Evolutionary conservation across 2,113 vertebrate species (phyloP).

Genomic region (Machaerirhynchus nigripectus): DNA sequence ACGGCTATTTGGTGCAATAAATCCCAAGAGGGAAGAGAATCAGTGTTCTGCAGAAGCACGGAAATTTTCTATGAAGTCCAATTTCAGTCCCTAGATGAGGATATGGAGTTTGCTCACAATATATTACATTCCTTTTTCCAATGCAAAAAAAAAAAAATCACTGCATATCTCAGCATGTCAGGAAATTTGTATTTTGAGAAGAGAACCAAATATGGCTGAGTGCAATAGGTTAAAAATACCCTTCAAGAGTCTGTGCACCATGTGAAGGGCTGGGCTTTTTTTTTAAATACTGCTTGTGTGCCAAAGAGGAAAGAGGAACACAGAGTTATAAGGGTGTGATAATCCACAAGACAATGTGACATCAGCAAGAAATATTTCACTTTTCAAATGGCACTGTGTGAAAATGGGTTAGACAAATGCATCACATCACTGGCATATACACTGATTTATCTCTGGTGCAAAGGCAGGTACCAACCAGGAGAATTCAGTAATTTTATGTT

Average conservation of each 20-base stretch:
- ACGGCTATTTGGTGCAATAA: neutral
- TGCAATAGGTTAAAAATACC: conserved; percentile 51
- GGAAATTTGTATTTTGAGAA: conserved; percentile 11
- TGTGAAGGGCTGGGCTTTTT: neutral
- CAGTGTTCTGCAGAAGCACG: neutral
- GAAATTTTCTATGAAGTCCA: neutral
- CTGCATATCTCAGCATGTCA: neutral
- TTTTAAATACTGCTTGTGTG: neutral
- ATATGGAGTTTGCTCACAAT: neutral
- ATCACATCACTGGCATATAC: neutral
- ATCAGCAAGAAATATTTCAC: neutral
- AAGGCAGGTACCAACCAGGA: neutral
- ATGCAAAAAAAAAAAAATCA: neutral
- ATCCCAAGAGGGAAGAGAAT: neutral
- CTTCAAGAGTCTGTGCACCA: neutral
- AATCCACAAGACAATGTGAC: neutral
- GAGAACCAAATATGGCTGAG: conserved; percentile 27
- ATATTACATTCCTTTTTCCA: neutral
- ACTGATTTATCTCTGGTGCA: neutral
- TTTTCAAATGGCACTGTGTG: neutral
- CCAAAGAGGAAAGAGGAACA: neutral
- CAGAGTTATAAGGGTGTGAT: neutral
- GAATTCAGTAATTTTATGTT: neutral
- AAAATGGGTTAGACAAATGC: neutral
- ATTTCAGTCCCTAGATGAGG: neutral